Conservation (phyloP, 53 echinoderm and acorn worm genomes). For the Antedon mediterranea region DNA sequence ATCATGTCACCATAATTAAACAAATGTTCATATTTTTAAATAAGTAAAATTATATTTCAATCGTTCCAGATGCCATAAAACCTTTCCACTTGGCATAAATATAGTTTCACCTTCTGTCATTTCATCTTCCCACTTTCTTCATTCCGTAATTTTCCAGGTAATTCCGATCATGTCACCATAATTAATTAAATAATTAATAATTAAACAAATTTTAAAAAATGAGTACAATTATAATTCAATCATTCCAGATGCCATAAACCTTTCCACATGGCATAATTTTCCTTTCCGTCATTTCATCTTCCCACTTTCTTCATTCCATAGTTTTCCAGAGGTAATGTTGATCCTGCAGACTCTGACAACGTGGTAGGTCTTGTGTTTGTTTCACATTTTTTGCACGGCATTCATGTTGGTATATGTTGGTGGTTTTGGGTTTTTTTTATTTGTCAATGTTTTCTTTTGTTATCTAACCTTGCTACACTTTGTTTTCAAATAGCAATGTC, state of each 20-base stretch:
- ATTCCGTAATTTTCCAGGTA: background rate
- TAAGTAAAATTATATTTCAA: too few relatives aligned
- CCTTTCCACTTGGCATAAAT: too few relatives aligned
- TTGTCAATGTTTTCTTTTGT: background rate
- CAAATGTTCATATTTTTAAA: too few relatives aligned
- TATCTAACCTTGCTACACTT: background rate
- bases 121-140: too few relatives aligned
- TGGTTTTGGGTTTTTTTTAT: background rate
- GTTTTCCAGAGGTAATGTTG: constrained; percentile 1
- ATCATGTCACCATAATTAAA: too few relatives aligned
- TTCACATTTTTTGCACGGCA: background rate
- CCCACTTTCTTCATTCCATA: background rate
- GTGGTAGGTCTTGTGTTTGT: background rate
- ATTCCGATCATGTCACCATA: too few relatives aligned
- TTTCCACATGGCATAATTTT: background rate
- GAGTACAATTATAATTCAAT: too few relatives aligned
- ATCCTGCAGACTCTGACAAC: background rate
- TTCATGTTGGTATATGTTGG: background rate
- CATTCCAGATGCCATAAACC: too few relatives aligned
- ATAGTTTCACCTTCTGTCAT: too few relatives aligned
- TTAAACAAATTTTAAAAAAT: too few relatives aligned
- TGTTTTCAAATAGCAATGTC: background rate
- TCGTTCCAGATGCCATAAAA: too few relatives aligned
- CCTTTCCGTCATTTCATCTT: background rate
- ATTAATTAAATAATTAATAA: too few relatives aligned